phyloP scores from a whole-genome alignment of 2,888 invertebrate genomes.

The Malachius bipustulatus region DNA sequence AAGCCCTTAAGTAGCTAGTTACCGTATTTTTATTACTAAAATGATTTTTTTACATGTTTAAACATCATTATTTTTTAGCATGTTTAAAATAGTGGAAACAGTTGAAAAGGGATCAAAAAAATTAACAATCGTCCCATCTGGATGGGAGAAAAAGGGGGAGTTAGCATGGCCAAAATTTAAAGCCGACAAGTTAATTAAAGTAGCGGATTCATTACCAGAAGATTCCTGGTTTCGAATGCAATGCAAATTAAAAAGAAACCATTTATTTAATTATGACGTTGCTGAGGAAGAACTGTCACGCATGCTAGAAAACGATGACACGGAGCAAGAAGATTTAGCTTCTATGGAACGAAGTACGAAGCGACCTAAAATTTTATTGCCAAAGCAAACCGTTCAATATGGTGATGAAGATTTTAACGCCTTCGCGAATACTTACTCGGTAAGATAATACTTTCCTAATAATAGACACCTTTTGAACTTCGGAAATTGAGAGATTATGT shows the following conservation, averaged over 20 bases:
- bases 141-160: slow-evolving; percentile 6
- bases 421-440: neutral
- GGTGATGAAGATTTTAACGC: slow-evolving; percentile 1
- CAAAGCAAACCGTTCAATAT: neutral
- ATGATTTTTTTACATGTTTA: too few relatives aligned
- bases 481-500: too few relatives aligned
- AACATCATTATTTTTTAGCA: too few relatives aligned
- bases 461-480: neutral
- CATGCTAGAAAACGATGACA: slow-evolving; percentile 7
- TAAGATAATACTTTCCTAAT: neutral
- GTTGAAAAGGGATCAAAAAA: slow-evolving; percentile 7
- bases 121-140: slow-evolving; percentile 7
- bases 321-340: slow-evolving; percentile 7
- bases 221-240: slow-evolving; percentile 5
- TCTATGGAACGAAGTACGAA: slow-evolving; percentile 6
- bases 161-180: slow-evolving; percentile 5
- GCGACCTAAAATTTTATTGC: slow-evolving; percentile 3
- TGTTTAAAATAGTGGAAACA: slow-evolving; percentile 6
- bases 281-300: slow-evolving; percentile 6
- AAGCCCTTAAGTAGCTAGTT: too few relatives aligned
- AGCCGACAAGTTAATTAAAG: slow-evolving; percentile 6
- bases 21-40: too few relatives aligned
- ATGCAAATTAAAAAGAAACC: slow-evolving; percentile 4
- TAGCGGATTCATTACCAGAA: slow-evolving; percentile 3
- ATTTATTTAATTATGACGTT: slow-evolving; percentile 6